Conservation (phyloP, 2,888 invertebrate species). For the Sepioteuthis lessoniana region DNA sequence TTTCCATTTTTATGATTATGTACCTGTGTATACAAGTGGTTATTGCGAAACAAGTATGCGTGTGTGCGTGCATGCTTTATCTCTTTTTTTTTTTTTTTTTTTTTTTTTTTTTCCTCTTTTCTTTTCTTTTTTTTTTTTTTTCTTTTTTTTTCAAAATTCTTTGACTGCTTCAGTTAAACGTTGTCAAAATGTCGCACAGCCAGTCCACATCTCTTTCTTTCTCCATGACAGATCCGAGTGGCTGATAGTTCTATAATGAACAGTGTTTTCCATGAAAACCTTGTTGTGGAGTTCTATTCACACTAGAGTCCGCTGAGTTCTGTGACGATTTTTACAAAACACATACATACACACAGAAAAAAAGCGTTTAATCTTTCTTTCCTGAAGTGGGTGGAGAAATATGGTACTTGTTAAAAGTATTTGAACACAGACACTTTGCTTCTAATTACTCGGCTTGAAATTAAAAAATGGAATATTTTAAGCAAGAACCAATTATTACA, state of each 20-base stretch:
- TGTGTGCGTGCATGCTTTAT: neutral
- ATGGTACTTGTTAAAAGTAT: too few relatives aligned
- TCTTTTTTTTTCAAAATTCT: neutral
- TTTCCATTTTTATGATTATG: too few relatives aligned
- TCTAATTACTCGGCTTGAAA: too few relatives aligned
- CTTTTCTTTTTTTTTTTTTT: too few relatives aligned
- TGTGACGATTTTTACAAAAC: neutral
- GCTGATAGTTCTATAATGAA: neutral
- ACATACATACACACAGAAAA: neutral
- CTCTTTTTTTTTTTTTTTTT: neutral
- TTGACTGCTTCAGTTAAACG: conserved; percentile 14
- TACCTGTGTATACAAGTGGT: too few relatives aligned
- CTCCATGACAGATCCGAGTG: conserved; percentile 12
- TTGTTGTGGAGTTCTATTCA: conserved; percentile 33
- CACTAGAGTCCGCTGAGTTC: neutral
- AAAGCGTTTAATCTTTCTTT: neutral
- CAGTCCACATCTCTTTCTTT: conserved; percentile 33
- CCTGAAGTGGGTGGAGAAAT: neutral
- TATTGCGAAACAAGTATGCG: neutral
- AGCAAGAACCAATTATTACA: too few relatives aligned
- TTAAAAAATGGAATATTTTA: too few relatives aligned
- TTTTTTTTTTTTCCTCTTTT: neutral
- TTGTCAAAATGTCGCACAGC: neutral
- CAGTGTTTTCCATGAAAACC: conserved; percentile 1
- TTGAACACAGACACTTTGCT: too few relatives aligned